Percentiles rank a stretch among this genome's conserved stretches.
These are phyloP conservation scores for Morpho deidamia DNA, from an alignment of 2,888 invertebrate genomes.

Conservation along the genomic window DNA sequence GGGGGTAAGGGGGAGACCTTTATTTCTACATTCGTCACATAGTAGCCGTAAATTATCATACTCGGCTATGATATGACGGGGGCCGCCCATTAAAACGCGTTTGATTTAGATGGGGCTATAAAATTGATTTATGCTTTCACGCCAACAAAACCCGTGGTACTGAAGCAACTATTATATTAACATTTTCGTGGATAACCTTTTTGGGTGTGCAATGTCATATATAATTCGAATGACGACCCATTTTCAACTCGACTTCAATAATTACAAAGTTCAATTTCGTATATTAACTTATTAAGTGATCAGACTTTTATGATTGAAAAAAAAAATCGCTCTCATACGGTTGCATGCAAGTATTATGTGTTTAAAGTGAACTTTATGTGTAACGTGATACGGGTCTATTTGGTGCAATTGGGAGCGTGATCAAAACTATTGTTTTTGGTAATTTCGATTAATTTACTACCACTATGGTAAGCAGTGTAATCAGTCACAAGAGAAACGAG, in stretches of 20 bases:
- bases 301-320: conserved; percentile 71
- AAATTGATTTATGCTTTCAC: conserved; percentile 80
- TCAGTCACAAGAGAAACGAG: too few species aligned
- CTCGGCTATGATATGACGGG: conserved; percentile 79
- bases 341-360: conserved; percentile 51
- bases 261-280: conserved; percentile 26
- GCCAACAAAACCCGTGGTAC: conserved; percentile 78
- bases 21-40: conserved; percentile 80
- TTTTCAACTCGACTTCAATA: conserved; percentile 26
- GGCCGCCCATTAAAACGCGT: conserved; percentile 80
- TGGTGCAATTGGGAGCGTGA: conserved; percentile 28
- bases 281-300: conserved; percentile 34
- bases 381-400: conserved; percentile 30
- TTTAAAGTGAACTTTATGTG: conserved; percentile 42
- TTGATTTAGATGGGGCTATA: conserved; percentile 80
- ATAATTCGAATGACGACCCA: conserved; percentile 26
- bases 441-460: conserved; percentile 71
- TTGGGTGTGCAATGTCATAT: conserved; percentile 57
- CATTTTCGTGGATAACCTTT: conserved; percentile 77
- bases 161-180: conserved; percentile 79
- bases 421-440: conserved; percentile 69
- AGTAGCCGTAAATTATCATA: conserved; percentile 79
- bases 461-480: conserved; percentile 1
- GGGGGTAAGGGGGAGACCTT: conserved; percentile 57
- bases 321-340: conserved; percentile 65